These are phyloP conservation scores for Kryptolebias marmoratus DNA, from an alignment of 2,113 vertebrate species.

Conservation along the genomic window DNA sequence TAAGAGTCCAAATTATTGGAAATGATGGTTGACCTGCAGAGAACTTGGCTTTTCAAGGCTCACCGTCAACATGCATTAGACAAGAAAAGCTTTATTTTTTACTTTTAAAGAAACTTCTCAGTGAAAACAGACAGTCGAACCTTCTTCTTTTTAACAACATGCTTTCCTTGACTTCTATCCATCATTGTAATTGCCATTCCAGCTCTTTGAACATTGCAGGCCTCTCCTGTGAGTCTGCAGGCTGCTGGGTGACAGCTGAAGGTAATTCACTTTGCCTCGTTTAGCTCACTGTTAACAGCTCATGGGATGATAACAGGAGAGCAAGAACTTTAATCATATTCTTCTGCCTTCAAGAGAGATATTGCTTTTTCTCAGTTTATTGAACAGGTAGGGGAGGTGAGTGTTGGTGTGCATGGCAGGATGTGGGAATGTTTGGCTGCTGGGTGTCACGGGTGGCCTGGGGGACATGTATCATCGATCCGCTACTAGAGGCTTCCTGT, in stretches of 20 bases:
- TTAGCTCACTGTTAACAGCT: slow-evolving; percentile 68
- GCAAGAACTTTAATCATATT: slow-evolving; percentile 74
- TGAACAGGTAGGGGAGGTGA: slow-evolving; percentile 38
- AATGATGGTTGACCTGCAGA: too few relatives aligned
- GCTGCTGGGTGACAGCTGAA: slow-evolving; percentile 63
- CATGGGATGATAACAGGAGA: slow-evolving; percentile 63
- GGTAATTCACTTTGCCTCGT: slow-evolving; percentile 75
- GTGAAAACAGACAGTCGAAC: background rate
- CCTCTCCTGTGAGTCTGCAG: slow-evolving; percentile 60
- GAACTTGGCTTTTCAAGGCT: too few relatives aligned
- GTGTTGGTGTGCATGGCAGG: slow-evolving; percentile 5
- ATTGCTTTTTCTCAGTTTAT: slow-evolving; percentile 74
- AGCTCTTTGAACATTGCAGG: slow-evolving; percentile 44
- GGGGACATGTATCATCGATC: slow-evolving; percentile 69
- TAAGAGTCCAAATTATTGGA: too few relatives aligned
- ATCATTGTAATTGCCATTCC: slow-evolving; percentile 46
- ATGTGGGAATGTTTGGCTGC: slow-evolving; percentile 14
- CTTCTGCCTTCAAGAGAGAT: slow-evolving; percentile 64
- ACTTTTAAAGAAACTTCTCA: background rate
- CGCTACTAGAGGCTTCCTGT: slow-evolving; percentile 61
- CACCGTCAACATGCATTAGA: too few relatives aligned
- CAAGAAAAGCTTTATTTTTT: too few relatives aligned
- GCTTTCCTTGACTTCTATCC: slow-evolving; percentile 37
- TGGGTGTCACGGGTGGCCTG: slow-evolving; percentile 52
- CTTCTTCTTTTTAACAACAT: slow-evolving; percentile 14